Conservation (phyloP, 2,113 vertebrate genomes). For the Vimba vimba region DNA sequence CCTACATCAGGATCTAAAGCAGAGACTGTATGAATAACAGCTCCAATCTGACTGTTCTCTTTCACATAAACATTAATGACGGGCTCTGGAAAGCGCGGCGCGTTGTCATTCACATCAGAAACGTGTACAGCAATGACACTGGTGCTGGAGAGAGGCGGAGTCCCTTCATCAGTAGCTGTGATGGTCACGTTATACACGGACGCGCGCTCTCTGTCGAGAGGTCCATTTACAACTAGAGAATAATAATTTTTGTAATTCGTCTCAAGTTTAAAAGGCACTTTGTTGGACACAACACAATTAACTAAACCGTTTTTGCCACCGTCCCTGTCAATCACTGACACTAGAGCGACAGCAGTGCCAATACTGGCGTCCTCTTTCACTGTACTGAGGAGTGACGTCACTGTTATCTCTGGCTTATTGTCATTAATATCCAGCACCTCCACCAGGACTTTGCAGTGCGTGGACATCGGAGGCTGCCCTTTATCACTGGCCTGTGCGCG, state of each 20-base stretch:
- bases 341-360: too few species aligned
- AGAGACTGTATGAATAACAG: slow-evolving; percentile 68
- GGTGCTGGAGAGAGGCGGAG: slow-evolving; percentile 60
- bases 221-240: slow-evolving; percentile 52
- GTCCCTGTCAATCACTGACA: too few species aligned
- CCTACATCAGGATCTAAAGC: slow-evolving; percentile 67
- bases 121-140: slow-evolving; percentile 52
- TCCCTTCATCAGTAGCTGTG: slow-evolving; percentile 61
- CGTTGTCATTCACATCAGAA: slow-evolving; percentile 67
- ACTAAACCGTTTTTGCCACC: too few species aligned
- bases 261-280: slow-evolving; percentile 62
- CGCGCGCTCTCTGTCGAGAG: slow-evolving; percentile 69
- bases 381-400: too few species aligned
- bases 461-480: too few species aligned
- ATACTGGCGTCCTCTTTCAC: too few species aligned
- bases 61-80: slow-evolving; percentile 72
- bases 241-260: slow-evolving; percentile 64
- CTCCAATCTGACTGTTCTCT: slow-evolving; percentile 73
- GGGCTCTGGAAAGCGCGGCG: slow-evolving; percentile 58
- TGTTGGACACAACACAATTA: slow-evolving; percentile 49
- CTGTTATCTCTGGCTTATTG: too few species aligned
- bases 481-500: too few species aligned
- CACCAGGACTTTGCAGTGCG: too few species aligned
- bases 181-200: slow-evolving; percentile 65
- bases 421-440: too few species aligned